These are phyloP conservation scores for Plecotus auritus DNA, from an alignment of 2,113 vertebrate species.

Conservation along the genomic window DNA sequence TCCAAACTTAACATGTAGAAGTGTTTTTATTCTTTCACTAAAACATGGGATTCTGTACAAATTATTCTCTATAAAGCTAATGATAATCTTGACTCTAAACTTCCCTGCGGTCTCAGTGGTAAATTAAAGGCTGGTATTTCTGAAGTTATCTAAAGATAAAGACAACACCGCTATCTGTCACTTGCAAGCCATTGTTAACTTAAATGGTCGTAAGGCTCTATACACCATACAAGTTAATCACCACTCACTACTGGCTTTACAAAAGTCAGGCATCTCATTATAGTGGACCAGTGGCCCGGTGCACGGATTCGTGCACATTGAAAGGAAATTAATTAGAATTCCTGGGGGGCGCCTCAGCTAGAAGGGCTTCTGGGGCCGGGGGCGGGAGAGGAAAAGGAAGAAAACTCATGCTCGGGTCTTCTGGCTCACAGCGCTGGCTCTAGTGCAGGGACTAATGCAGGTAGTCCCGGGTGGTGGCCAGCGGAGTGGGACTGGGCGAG, in stretches of 20 bases:
- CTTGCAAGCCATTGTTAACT: neutral
- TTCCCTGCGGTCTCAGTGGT: neutral
- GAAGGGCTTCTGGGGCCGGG: too few species aligned
- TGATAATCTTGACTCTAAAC: constrained; percentile 30
- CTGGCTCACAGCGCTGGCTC: too few species aligned
- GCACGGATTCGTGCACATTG: too few species aligned
- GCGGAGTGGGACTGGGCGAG: too few species aligned
- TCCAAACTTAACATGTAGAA: neutral
- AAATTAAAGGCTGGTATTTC: constrained; percentile 11
- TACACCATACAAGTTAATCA: neutral
- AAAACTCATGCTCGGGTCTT: too few species aligned
- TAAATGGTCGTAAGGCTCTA: neutral
- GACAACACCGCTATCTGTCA: neutral
- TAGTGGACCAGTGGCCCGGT: too few species aligned
- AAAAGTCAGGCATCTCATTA: neutral
- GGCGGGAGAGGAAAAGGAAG: too few species aligned
- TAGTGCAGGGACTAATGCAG: too few species aligned
- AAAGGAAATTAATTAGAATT: too few species aligned
- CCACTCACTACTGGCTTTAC: neutral
- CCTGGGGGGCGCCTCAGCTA: too few species aligned
- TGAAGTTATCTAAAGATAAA: constrained; percentile 5
- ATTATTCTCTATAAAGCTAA: constrained; percentile 54
- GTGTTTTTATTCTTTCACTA: constrained; percentile 30
- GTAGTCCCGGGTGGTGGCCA: too few species aligned
- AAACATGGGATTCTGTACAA: neutral